These are phyloP conservation scores for Aphelinus certus DNA, from an alignment of 1,140 invertebrate species.

Conservation along the genomic window DNA sequence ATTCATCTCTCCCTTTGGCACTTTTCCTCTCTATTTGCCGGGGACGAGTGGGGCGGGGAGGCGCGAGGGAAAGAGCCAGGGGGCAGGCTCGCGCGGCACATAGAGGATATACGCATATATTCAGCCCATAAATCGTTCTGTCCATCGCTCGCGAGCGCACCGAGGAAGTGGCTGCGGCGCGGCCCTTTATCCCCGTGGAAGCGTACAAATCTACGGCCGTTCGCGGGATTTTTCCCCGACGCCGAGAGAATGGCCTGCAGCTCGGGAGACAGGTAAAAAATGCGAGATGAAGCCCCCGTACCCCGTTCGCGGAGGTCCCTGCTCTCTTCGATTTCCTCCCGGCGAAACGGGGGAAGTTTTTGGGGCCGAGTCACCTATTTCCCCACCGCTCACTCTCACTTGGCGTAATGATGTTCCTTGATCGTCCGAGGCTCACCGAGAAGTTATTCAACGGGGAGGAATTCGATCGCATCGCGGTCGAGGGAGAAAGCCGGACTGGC, in stretches of 20 bases:
- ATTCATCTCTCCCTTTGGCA: conserved; percentile 40
- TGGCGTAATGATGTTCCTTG: no score
- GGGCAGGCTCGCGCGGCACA: not conserved
- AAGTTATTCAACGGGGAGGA: no score
- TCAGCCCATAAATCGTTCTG: conserved; percentile 37
- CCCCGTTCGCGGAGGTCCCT: no score
- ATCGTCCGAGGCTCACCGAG: no score
- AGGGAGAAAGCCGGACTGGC: no score
- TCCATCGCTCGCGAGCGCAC: conserved; percentile 17
- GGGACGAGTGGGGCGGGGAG: conserved; percentile 27
- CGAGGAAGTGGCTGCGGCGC: conserved; percentile 3
- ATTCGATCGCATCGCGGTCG: no score
- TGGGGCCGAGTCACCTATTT: no score
- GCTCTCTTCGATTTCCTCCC: no score
- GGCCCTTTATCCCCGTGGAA: conserved; percentile 27
- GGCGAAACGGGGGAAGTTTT: no score
- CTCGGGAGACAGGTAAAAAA: conserved; percentile 35
- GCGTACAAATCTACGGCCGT: conserved; percentile 35
- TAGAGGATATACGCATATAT: conserved; percentile 34
- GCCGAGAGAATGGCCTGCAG: conserved; percentile 23
- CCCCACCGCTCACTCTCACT: no score
- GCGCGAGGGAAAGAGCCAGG: not conserved
- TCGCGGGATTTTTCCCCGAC: conserved; percentile 33
- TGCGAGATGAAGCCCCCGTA: not conserved
- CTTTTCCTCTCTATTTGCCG: conserved; percentile 28